phyloP scores from a whole-genome alignment of 2,113 vertebrate species.

The Bos indicus region DNA sequence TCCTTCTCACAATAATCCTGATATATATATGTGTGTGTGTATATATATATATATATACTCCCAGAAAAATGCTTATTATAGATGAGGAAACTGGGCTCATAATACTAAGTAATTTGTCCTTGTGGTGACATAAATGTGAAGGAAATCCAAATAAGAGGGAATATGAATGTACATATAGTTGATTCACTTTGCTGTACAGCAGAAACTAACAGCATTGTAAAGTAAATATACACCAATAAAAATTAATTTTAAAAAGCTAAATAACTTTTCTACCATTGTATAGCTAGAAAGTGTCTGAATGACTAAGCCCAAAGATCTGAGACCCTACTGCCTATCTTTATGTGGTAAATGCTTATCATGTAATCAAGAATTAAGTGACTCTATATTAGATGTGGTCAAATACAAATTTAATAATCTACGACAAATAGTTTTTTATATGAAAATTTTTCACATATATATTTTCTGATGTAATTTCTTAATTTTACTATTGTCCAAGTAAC shows the following conservation, averaged over 20 bases:
- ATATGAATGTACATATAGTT: not conserved
- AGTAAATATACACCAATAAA: not conserved
- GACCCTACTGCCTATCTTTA: not conserved
- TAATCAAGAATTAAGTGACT: not conserved
- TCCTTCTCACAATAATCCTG: not conserved
- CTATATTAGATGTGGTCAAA: not conserved
- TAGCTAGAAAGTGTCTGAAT: not conserved
- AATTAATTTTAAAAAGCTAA: not conserved
- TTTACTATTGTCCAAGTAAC: slow-evolving; percentile 74
- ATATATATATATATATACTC: not conserved
- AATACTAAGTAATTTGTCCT: not conserved
- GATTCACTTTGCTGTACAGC: not conserved
- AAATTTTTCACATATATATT: slow-evolving; percentile 71
- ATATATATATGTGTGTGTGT: accelerated
- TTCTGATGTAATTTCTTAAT: slow-evolving; percentile 75
- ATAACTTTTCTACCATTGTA: not conserved
- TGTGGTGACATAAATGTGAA: not conserved
- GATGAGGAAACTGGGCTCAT: not conserved
- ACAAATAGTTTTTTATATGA: not conserved
- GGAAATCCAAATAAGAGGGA: not conserved
- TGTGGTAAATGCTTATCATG: not conserved
- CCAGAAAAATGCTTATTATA: not conserved
- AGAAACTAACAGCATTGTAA: not conserved
- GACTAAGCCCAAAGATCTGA: not conserved
- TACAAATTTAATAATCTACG: not conserved